Percentiles rank a stretch among this genome's conserved stretches.
phyloP scores from a whole-genome alignment of 2,888 invertebrate genomes.

The Sphinx pinastri region DNA sequence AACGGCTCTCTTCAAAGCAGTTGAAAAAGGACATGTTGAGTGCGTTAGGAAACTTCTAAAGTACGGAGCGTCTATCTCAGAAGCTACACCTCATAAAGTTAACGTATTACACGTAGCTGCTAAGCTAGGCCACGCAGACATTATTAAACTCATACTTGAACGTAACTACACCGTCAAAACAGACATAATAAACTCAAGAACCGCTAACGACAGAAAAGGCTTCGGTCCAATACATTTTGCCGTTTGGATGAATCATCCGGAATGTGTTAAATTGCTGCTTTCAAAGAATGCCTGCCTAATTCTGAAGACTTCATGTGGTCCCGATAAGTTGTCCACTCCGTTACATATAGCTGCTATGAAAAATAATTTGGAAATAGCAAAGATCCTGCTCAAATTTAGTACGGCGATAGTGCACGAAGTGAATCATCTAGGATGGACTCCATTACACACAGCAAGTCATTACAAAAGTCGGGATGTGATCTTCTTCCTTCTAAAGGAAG shows the following conservation, averaged over 20 bases:
- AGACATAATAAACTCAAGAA: conserved; percentile 49
- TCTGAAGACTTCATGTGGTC: conserved; percentile 22
- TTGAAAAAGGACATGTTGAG: conserved; percentile 58
- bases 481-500: conserved; percentile 31
- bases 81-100: conserved; percentile 17
- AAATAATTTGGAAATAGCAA: conserved; percentile 57
- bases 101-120: conserved; percentile 39
- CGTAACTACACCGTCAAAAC: conserved; percentile 57
- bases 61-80: conserved; percentile 58
- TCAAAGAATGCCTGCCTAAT: conserved; percentile 34
- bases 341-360: conserved; percentile 62
- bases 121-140: conserved; percentile 71
- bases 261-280: conserved; percentile 57
- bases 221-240: conserved; percentile 37
- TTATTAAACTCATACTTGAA: conserved; percentile 75
- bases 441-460: conserved; percentile 57
- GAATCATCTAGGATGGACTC: conserved; percentile 44
- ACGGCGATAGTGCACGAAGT: conserved; percentile 54
- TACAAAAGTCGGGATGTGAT: conserved; percentile 59
- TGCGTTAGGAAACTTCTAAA: conserved; percentile 64
- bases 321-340: conserved; percentile 56
- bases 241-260: conserved; percentile 30
- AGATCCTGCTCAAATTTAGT: conserved; percentile 57
- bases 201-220: conserved; percentile 34
- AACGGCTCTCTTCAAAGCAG: conserved; percentile 70